Evolutionary conservation across 2,888 invertebrate genomes (phyloP), one percentile per base, ranked within the genome.

Genomic region (Pollenia angustigena): DNA sequence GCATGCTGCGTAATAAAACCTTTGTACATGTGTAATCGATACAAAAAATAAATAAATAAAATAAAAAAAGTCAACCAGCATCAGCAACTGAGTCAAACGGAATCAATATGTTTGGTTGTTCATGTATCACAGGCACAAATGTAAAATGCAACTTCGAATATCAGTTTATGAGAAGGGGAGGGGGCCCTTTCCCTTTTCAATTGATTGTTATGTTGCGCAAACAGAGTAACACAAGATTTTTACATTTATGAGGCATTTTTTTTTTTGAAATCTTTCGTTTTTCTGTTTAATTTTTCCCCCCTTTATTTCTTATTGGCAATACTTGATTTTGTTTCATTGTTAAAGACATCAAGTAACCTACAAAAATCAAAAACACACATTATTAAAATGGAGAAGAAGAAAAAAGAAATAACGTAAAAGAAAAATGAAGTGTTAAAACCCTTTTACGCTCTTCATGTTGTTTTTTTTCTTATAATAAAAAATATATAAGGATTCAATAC

Each of bases 371-470:
- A 69, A n/a, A 68, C n/a, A 72, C 46, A 52, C 8, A 50, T 23
- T 64, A 48, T 11, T 0, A 0, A 72, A 32, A 44, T 40, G 12
- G 16, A 52, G 72, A 85, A 75, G n/a, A 50, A 42, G 2, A 16
- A 4, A 18, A 18, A 50, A 44, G 6, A n/a, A 79, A 40, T 1
- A 68, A 74, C 3, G 42, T 11, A 54, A 16, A 68, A 75, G 58
- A 82, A 82, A 76, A 84, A 84, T 87, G 50, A 81, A 87, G 87
- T 87, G 87, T 84, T 84, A 87, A 87, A 87, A 87, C 68, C 76
- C 64, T 76, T 81, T 81, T 64, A 14, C 52, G 71, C 46, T 50
- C 6, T 79, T 50, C 3, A 52, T 50, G 58, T 79, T 42, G 7
- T 14, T 75, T 56, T 56, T 54, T 4, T 64, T n/a, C n/a, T n/a